These are phyloP conservation scores for Trichechus manatus DNA, from an alignment of 2,113 vertebrate species.

Conservation along the genomic window DNA sequence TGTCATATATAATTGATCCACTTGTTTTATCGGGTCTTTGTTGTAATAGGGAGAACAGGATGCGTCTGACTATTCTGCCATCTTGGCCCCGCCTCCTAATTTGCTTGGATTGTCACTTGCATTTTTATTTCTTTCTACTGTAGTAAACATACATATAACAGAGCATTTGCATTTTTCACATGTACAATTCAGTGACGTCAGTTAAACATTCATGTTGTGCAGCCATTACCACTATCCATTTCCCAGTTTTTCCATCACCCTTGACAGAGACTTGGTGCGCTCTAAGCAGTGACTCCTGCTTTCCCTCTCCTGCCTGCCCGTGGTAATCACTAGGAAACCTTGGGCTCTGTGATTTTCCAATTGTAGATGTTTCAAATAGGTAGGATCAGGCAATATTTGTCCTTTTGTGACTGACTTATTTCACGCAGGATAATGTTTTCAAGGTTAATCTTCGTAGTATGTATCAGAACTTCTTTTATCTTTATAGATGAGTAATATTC, in stretches of 20 bases:
- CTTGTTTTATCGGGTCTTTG: too few species aligned
- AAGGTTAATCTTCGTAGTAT: background rate
- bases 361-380: background rate
- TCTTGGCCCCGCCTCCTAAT: background rate
- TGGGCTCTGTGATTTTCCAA: background rate
- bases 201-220: background rate
- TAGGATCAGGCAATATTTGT: background rate
- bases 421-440: background rate
- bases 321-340: background rate
- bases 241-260: background rate
- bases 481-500: background rate
- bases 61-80: too few species aligned
- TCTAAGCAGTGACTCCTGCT: background rate
- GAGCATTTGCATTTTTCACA: background rate
- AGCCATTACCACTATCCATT: background rate
- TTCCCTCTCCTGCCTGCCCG: background rate
- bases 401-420: background rate
- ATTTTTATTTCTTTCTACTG: background rate
- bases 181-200: background rate
- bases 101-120: background rate
- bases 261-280: background rate
- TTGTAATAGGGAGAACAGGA: too few species aligned
- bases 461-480: background rate
- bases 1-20: too few species aligned
- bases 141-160: background rate